Percentiles rank a stretch among this genome's conserved stretches.
phyloP scores from a whole-genome alignment of 2,113 vertebrate species.

The Corvus hawaiiensis region DNA sequence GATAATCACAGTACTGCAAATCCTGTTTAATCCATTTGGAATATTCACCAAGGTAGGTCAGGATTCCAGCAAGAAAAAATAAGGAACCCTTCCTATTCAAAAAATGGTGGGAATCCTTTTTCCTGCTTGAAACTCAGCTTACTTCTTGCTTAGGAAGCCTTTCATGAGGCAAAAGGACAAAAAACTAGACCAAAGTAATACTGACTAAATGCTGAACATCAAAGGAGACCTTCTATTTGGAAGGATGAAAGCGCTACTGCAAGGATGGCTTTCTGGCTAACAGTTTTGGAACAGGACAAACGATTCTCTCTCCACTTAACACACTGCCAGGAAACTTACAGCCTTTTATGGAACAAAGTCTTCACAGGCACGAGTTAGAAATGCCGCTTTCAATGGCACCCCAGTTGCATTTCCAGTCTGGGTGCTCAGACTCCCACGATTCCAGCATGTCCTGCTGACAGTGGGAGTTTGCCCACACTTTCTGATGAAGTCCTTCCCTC shows the following conservation, averaged over 20 bases:
- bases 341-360: neutral
- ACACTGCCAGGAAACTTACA: neutral
- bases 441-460: neutral
- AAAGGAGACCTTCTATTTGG: neutral
- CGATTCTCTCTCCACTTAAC: neutral
- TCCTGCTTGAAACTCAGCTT: neutral
- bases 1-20: neutral
- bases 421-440: neutral
- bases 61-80: neutral
- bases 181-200: neutral
- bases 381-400: neutral
- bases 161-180: neutral
- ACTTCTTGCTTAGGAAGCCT: neutral
- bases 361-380: neutral
- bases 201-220: neutral
- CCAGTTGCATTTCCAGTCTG: neutral
- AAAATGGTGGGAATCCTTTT: neutral
- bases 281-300: neutral
- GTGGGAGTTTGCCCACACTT: neutral
- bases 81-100: neutral
- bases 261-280: neutral
- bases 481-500: neutral
- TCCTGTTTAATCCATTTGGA: neutral
- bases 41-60: neutral
- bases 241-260: fast-evolving